phyloP scores from a whole-genome alignment of 2,888 invertebrate species.

The Fissipunctia ypsillon region DNA sequence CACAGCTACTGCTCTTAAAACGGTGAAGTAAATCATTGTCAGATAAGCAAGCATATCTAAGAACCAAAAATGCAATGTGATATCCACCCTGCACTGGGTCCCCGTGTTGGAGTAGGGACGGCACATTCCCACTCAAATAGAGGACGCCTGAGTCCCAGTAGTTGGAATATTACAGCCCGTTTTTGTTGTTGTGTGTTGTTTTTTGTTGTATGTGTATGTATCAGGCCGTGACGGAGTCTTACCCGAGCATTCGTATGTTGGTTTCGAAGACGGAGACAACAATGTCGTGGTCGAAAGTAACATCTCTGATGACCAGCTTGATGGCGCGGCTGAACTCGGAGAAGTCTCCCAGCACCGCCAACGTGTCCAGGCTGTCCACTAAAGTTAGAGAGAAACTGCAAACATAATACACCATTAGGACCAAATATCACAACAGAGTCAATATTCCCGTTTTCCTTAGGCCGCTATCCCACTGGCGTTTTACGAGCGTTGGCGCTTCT shows the following conservation, averaged over 20 bases:
- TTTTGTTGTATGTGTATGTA: too few relatives aligned
- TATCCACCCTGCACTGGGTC: background rate
- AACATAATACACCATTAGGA: constrained; percentile 32
- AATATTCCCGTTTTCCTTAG: background rate
- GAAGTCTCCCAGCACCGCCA: constrained; percentile 97
- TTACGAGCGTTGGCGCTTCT: too few relatives aligned
- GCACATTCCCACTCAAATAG: background rate
- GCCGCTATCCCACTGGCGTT: too few relatives aligned
- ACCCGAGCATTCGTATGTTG: constrained; percentile 99
- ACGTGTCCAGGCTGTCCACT: constrained; percentile 98
- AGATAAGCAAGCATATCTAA: background rate
- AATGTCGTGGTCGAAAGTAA: constrained; percentile 97
- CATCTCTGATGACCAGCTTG: constrained; percentile 95
- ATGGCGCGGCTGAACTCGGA: constrained; percentile 98
- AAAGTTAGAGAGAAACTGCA: constrained; percentile 98
- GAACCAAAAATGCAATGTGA: background rate
- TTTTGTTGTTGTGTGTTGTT: too few relatives aligned
- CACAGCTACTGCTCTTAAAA: too few relatives aligned
- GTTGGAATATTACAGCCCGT: background rate
- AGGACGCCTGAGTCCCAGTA: background rate
- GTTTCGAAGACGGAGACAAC: constrained; percentile 99
- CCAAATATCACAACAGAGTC: too few relatives aligned
- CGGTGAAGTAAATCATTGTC: too few relatives aligned
- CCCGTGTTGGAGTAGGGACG: too few relatives aligned
- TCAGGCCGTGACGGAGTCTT: constrained; percentile 72